Conservation (phyloP, 2,888 invertebrate genomes). For the Hartigia nigra region DNA sequence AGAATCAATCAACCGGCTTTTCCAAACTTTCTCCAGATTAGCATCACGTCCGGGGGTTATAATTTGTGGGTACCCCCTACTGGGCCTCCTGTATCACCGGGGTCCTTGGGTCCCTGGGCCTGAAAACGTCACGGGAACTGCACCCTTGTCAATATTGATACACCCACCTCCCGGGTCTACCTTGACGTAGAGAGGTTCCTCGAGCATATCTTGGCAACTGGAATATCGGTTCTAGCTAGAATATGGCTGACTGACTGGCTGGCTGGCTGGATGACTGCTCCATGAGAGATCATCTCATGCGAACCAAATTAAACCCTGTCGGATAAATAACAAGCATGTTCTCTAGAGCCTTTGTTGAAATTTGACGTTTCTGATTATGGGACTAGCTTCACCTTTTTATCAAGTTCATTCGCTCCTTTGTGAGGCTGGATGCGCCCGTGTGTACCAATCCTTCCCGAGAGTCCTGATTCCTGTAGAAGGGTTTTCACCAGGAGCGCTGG, state of each 20-base stretch:
- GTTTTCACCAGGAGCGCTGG: background rate
- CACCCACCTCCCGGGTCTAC: constrained; percentile 41
- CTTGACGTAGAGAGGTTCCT: background rate
- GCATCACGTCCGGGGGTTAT: constrained; percentile 62
- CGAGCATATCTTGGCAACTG: constrained; percentile 17
- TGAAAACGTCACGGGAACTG: constrained; percentile 52
- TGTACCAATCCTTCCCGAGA: background rate
- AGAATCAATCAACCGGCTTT: constrained; percentile 59
- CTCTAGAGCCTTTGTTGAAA: constrained; percentile 56
- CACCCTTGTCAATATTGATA: constrained; percentile 66
- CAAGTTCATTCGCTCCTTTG: constrained; percentile 5
- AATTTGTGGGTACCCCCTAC: constrained; percentile 63
- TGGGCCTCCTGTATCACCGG: constrained; percentile 40
- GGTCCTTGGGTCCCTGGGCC: constrained; percentile 36
- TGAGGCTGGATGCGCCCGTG: background rate
- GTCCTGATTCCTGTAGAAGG: background rate
- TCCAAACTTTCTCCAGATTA: constrained; percentile 65
- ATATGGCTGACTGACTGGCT: background rate
- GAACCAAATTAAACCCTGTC: constrained; percentile 65
- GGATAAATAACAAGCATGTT: constrained; percentile 61
- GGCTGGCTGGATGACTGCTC: constrained; percentile 20
- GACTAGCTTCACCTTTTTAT: constrained; percentile 22
- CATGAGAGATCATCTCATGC: constrained; percentile 53
- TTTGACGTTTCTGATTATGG: constrained; percentile 61
- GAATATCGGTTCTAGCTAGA: constrained; percentile 15